These are phyloP conservation scores for Propithecus perrieri DNA, from an alignment of 2,797 vertebrate species.

Conservation along the genomic window DNA sequence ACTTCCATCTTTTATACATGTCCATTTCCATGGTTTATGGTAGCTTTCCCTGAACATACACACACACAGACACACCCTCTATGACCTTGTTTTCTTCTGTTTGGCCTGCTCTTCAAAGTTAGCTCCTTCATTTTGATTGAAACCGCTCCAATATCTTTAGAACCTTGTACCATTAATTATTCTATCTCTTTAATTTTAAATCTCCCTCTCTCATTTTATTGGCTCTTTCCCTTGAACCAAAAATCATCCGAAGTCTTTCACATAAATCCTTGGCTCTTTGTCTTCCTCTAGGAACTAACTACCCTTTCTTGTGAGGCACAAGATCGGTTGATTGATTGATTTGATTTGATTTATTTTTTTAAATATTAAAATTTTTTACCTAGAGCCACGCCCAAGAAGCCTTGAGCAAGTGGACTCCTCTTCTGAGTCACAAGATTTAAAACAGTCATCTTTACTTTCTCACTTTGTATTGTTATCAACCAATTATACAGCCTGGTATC, in stretches of 20 bases:
- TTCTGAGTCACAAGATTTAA: not conserved
- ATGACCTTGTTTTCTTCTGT: not conserved
- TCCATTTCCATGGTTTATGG: not conserved
- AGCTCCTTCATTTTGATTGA: not conserved
- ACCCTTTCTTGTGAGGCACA: not conserved
- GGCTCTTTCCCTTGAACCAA: not conserved
- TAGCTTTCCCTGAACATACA: not conserved
- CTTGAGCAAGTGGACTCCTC: not conserved
- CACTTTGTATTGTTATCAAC: not conserved
- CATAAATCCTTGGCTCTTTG: not conserved
- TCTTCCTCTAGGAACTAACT: not conserved
- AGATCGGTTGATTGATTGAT: no score
- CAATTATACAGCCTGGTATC: not conserved
- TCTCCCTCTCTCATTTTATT: not conserved
- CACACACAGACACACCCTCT: not conserved
- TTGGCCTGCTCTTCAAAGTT: not conserved
- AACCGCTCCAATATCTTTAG: not conserved
- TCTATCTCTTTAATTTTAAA: not conserved
- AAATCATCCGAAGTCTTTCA: not conserved
- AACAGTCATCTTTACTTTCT: not conserved
- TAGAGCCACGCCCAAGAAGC: no score
- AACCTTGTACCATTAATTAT: not conserved
- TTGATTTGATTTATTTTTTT: no score
- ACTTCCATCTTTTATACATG: not conserved
- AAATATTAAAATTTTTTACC: no score